Evolutionary conservation across 2,797 vertebrate species (phyloP), one percentile per base, ranked within the genome.

Genomic region (Chromis chromis): DNA sequence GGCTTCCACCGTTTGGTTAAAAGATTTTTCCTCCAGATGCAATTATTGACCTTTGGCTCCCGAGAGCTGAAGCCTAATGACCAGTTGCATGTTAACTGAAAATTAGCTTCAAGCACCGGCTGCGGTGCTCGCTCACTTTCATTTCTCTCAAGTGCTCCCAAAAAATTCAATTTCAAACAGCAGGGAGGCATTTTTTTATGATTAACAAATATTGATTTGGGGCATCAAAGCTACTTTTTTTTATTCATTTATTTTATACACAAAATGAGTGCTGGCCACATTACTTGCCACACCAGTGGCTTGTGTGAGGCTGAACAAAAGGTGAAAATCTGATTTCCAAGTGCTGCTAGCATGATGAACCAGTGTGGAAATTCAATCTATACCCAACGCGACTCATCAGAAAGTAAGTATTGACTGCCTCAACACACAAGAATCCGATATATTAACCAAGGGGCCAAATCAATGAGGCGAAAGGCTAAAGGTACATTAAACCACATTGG

Each of bases 21-120:
- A 92, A 92, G 86, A 87, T 88, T 90, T 90, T 87, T 84, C 90
- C 83, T 84, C 76, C 76, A 93, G 91, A 94, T 88, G 91, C 92
- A 93, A 93, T 94, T 94, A 94, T 92, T 94, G 94, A 94, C 94
- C 94, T 94, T 92, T 93, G 89, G 83, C 93, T 91, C 83, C 74
- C 54, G 63, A 86, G 88, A 92, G 86, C 91, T 88, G 80, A 69
- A 86, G 91, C 88, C 92, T 93, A 92, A 93, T 91, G 91, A 93
- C 91, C 90, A 92, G 92, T 91, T 92, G 90, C 91, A 93, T 92
- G 92, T 94, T 93, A 93, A 94, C 90, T 93, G 88, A 93, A 95
- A 94, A 93, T 92, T 91, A 90, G 91, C 91, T 91, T 83, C 82
- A 76, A 92, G 82, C 83, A 13, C 70, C 14, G 68, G 79, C 85